phyloP scores from a whole-genome alignment of 2,797 vertebrate species.

The Notoglanidium macrostoma region DNA sequence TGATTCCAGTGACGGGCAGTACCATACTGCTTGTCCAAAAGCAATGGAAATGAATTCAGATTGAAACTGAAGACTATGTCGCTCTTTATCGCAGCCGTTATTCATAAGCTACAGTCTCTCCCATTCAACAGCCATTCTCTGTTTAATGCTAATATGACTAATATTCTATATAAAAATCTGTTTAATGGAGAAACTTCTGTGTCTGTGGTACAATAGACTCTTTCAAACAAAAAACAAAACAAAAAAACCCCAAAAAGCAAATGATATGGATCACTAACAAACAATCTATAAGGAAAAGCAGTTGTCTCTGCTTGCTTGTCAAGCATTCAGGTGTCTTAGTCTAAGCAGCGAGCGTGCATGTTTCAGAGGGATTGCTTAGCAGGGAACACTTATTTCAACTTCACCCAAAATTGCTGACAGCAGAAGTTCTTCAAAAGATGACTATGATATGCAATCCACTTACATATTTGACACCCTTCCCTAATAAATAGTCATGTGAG shows the following conservation, averaged over 20 bases:
- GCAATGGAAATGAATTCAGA: neutral
- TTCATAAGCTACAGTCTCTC: neutral
- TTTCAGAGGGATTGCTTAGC: neutral
- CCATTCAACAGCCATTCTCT: neutral
- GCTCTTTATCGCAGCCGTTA: neutral
- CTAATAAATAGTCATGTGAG: constrained; percentile 9
- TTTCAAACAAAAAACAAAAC: neutral
- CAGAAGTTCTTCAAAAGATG: neutral
- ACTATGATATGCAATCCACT: neutral
- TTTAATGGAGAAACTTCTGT: neutral
- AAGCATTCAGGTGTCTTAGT: neutral
- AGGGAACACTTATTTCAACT: neutral
- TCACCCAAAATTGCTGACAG: neutral
- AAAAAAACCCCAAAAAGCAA: neutral
- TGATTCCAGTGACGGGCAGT: no score
- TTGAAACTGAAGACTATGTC: neutral
- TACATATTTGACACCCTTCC: constrained; percentile 5
- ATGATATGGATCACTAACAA: neutral
- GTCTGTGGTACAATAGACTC: neutral
- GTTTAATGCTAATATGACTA: neutral
- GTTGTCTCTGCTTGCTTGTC: neutral
- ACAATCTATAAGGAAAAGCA: neutral
- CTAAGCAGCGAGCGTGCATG: neutral
- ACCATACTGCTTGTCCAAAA: neutral
- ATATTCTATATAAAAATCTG: neutral